Evolutionary conservation across 2,888 invertebrate species (phyloP).

Genomic region (Hoplodrina ambigua): DNA sequence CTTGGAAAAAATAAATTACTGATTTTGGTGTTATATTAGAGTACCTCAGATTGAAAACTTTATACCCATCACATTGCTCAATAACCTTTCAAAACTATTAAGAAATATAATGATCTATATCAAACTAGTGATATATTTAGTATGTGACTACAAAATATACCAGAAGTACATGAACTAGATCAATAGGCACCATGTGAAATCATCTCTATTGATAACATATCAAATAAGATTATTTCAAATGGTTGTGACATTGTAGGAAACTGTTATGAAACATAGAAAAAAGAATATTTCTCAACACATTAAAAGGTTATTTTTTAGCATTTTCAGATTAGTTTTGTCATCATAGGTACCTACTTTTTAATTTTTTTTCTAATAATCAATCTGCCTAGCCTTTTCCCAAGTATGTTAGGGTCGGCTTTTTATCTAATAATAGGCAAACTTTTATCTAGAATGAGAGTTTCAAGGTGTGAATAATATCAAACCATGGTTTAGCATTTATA

Average conservation of each 20-base stretch:
- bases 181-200: conserved; percentile 51
- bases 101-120: conserved; percentile 53
- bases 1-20: background rate
- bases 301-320: conserved; percentile 72
- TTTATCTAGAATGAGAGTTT: too few relatives aligned
- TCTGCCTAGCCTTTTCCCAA: too few relatives aligned
- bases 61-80: conserved; percentile 81
- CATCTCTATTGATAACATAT: conserved; percentile 30
- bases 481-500: background rate
- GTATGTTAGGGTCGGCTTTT: too few relatives aligned
- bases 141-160: conserved; percentile 62
- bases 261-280: background rate
- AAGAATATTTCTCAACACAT: conserved; percentile 59
- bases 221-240: conserved; percentile 63
- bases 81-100: conserved; percentile 72
- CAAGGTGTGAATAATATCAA: too few relatives aligned
- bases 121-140: conserved; percentile 63
- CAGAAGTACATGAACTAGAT: conserved; percentile 62
- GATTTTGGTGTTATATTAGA: background rate
- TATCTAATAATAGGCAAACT: too few relatives aligned
- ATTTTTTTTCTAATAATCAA: too few relatives aligned
- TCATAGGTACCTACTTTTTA: conserved; percentile 69
- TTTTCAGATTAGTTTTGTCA: conserved; percentile 76
- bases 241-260: conserved; percentile 24
- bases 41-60: conserved; percentile 89